Evolutionary conservation across 2,888 invertebrate species (phyloP).

Genomic region (Mythimna ferrago): DNA sequence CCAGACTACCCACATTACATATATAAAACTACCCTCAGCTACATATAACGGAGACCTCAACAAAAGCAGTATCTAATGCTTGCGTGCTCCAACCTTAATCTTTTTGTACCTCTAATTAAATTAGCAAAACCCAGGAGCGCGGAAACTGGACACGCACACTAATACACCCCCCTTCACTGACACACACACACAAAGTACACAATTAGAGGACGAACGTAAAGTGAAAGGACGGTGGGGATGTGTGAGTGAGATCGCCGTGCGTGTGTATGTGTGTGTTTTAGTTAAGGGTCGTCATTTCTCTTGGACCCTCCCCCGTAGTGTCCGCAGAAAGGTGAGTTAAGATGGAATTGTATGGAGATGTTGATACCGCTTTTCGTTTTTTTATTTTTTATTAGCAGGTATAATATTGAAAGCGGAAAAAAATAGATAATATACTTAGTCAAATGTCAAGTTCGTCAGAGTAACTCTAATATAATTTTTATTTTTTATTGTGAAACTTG

Average conservation of each 20-base stretch:
- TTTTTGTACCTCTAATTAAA: slow-evolving; percentile 91
- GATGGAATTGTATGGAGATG: slow-evolving; percentile 79
- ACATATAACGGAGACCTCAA: slow-evolving; percentile 76
- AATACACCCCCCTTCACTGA: slow-evolving; percentile 62
- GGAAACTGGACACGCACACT: slow-evolving; percentile 90
- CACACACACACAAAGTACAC: slow-evolving; percentile 70
- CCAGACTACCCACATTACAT: slow-evolving; percentile 19
- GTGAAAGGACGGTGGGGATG: slow-evolving; percentile 70
- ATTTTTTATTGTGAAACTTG: no score
- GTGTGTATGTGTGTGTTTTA: slow-evolving; percentile 89
- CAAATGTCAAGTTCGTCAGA: neutral
- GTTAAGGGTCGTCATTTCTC: slow-evolving; percentile 91
- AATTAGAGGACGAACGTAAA: slow-evolving; percentile 63
- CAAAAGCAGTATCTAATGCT: slow-evolving; percentile 87
- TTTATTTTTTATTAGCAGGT: neutral
- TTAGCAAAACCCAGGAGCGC: slow-evolving; percentile 89
- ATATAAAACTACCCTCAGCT: slow-evolving; percentile 52
- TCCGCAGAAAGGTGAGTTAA: slow-evolving; percentile 91
- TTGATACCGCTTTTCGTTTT: slow-evolving; percentile 50
- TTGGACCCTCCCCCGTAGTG: slow-evolving; percentile 91
- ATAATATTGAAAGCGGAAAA: neutral
- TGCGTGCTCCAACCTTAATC: slow-evolving; percentile 88
- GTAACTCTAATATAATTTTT: no score
- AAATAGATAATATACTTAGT: no score
- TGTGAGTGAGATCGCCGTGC: slow-evolving; percentile 81